Evolutionary conservation across 35 echinoderm and acorn worm species (phyloP).

Genomic region (Diadema setosum): DNA sequence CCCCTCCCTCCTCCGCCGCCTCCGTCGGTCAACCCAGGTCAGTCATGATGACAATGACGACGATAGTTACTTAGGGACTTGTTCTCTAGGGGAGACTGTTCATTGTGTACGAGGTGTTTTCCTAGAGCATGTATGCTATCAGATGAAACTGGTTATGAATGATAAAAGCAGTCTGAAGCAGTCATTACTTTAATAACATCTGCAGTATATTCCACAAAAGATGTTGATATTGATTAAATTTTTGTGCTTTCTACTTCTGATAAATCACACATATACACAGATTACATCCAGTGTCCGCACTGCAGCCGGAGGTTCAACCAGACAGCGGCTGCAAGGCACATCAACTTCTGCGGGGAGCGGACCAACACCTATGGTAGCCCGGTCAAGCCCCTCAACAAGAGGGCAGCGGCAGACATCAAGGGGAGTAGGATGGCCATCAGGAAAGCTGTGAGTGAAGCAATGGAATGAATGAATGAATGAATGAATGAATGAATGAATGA

Average conservation of each 20-base stretch:
- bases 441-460: slow-evolving; percentile 77
- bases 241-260: too few relatives aligned
- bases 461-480: too few relatives aligned
- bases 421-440: slow-evolving; percentile 76
- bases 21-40: slow-evolving; percentile 88
- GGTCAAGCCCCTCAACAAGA: slow-evolving; percentile 81
- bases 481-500: too few relatives aligned
- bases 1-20: slow-evolving; percentile 96
- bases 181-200: too few relatives aligned
- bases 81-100: too few relatives aligned
- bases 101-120: background rate
- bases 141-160: background rate
- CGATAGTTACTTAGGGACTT: too few relatives aligned
- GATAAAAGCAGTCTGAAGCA: too few relatives aligned
- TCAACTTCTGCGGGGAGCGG: slow-evolving; percentile 80
- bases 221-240: too few relatives aligned
- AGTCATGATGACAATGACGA: too few relatives aligned
- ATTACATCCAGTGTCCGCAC: slow-evolving; percentile 90
- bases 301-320: slow-evolving; percentile 86
- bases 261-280: too few relatives aligned
- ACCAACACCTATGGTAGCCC: slow-evolving; percentile 79
- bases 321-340: slow-evolving; percentile 83
- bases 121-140: background rate
- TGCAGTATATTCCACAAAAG: too few relatives aligned
- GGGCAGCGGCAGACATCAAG: slow-evolving; percentile 88